Base-by-base conservation (phyloP, 2,888 invertebrate genomes). In the Spialia ferax region DNA sequence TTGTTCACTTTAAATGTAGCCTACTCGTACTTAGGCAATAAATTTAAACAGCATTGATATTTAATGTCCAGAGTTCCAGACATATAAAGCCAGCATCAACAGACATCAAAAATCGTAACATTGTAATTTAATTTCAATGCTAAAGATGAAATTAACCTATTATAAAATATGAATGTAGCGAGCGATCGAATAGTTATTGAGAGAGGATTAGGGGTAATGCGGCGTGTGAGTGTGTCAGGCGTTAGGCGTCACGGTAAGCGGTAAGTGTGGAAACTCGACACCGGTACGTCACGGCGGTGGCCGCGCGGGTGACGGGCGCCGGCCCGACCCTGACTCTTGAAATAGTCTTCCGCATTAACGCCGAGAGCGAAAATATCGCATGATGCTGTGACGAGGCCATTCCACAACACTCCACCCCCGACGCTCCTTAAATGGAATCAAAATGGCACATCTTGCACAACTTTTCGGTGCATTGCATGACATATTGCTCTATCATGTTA, bases 321-420 rank as follows among this genome's bases (percentile, higher is more conserved):
- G 72, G 61, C 62, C 75, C 78, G 92, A 83, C 93, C 93, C 91
- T 94, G 93, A 92, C 93, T 93, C 94, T 93, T 93, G 92, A 93
- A 93, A 93, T 93, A 93, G 93, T 92, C 93, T 93, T 93, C 93
- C 93, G 93, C 89, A 87, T 93, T 89, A 90, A 87, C 86, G 87
- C 78, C 77, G 86, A 86, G 86, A 87, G 89, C 90, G 85, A 91
- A 93, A 93, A 93, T 93, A 92, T 91, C 90, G 91, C 87, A 90
- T 89, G 90, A 91, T 90, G 89, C 85, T 80, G 87, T 78, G 76
- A 60, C 82, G 88, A 91, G 91, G 92, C 83, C 77, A 80, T 73
- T 68, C 72, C 71, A 75, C 74, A 76, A 77, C 75, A 75, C 79
- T 75, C 74, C 83, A 84, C 85, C 85, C 84, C 85, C 83, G 84